Conservation (phyloP, 2,888 invertebrate genomes). For the Amorpha juglandis region DNA sequence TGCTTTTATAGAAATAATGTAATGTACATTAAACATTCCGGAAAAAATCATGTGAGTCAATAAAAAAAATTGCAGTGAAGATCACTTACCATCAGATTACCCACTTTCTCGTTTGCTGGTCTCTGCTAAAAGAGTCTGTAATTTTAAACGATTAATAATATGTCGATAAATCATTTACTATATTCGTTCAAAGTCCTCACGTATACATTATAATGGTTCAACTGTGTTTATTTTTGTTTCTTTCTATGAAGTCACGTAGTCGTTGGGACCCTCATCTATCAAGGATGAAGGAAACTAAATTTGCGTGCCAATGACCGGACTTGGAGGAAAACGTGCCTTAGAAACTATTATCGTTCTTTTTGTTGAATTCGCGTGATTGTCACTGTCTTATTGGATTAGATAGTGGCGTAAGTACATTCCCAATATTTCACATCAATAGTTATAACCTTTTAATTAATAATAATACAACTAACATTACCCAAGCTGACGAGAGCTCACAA, state of each 20-base stretch:
- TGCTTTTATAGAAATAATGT: no score
- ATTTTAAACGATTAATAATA: no score
- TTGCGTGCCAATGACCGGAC: slow-evolving; percentile 24
- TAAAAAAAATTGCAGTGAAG: no score
- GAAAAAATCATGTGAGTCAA: no score
- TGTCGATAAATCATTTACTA: no score
- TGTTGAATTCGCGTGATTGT: slow-evolving; percentile 20
- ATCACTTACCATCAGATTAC: no score
- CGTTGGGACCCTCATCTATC: slow-evolving; percentile 25
- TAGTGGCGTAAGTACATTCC: background rate
- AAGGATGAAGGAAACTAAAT: slow-evolving; percentile 27
- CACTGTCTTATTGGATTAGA: slow-evolving; percentile 6
- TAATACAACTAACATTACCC: no score
- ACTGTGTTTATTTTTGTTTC: background rate
- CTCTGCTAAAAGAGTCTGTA: no score
- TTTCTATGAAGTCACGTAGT: slow-evolving; percentile 3
- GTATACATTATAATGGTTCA: background rate
- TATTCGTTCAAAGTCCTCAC: no score
- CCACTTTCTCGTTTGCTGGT: no score
- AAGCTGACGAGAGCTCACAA: slow-evolving; percentile 47
- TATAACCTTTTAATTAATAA: no score
- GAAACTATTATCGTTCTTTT: slow-evolving; percentile 14
- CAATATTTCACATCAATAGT: slow-evolving; percentile 6
- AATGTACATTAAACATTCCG: no score
- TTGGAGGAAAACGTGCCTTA: slow-evolving; percentile 3